Percentiles rank a stretch among this genome's conserved stretches.
Conservation (phyloP, 2,113 vertebrate species). For the Ceyx melanurus region DNA sequence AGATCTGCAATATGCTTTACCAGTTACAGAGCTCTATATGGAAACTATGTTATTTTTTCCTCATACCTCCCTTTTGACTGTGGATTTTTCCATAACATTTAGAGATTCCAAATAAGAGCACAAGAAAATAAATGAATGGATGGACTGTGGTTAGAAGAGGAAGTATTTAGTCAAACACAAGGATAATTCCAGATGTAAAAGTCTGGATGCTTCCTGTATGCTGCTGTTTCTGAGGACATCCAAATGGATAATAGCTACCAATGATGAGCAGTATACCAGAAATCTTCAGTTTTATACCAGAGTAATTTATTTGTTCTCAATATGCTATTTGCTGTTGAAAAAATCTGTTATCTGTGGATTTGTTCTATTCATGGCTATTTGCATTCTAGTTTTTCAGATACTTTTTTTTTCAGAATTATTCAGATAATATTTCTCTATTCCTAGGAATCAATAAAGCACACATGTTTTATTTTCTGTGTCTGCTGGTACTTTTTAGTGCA, state of each 20-base stretch:
- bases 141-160: slow-evolving; percentile 7
- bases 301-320: background rate
- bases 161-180: slow-evolving; percentile 56
- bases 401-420: too few species aligned
- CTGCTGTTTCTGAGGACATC: slow-evolving; percentile 15
- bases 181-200: slow-evolving; percentile 25
- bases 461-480: background rate
- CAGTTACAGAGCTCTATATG: background rate
- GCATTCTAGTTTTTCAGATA: background rate
- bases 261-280: background rate
- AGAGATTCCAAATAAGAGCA: slow-evolving; percentile 50
- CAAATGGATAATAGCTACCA: background rate
- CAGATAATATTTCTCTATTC: background rate
- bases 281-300: background rate
- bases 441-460: background rate
- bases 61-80: background rate
- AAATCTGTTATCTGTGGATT: background rate
- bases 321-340: background rate
- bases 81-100: slow-evolving; percentile 57
- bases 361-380: background rate
- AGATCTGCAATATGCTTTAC: background rate
- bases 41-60: slow-evolving; percentile 44
- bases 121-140: slow-evolving; percentile 52
- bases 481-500: background rate
- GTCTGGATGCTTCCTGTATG: background rate